Conservation (phyloP, 2,113 vertebrate species). For the Mystacornis crossleyi region DNA sequence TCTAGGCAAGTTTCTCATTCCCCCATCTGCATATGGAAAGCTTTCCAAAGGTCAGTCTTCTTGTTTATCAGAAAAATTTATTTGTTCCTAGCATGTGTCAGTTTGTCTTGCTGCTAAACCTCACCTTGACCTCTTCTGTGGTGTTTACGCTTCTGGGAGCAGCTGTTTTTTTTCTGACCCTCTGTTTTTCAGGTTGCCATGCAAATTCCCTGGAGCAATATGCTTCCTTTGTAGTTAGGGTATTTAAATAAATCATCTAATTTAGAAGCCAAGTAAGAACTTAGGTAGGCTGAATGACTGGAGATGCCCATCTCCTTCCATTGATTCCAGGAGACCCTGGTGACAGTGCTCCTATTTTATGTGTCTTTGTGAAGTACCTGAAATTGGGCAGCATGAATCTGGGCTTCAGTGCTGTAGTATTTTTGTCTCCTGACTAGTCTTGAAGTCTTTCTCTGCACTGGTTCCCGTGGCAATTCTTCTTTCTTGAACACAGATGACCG, state of each 20-base stretch:
- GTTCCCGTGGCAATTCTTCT: background rate
- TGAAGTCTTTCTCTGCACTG: background rate
- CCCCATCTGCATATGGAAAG: background rate
- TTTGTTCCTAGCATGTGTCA: background rate
- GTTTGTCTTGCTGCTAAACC: background rate
- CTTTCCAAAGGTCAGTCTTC: background rate
- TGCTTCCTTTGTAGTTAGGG: background rate
- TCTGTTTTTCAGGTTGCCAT: background rate
- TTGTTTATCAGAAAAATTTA: background rate
- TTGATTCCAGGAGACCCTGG: background rate
- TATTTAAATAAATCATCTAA: constrained; percentile 17
- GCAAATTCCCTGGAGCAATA: background rate
- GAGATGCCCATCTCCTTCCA: background rate
- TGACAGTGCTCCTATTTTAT: background rate
- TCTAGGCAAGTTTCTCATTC: background rate
- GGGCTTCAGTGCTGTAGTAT: background rate
- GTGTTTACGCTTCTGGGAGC: background rate
- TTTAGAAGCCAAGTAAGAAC: constrained; percentile 8
- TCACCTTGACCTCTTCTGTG: constrained; percentile 16
- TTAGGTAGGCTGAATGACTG: background rate
- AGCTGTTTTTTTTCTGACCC: background rate
- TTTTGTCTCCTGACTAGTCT: background rate
- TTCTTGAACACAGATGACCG: background rate
- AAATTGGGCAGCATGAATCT: background rate
- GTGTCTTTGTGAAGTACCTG: background rate